Evolutionary conservation across 2,888 invertebrate genomes (phyloP), one percentile per base, ranked within the genome.

Genomic region (Eilema sororculum): DNA sequence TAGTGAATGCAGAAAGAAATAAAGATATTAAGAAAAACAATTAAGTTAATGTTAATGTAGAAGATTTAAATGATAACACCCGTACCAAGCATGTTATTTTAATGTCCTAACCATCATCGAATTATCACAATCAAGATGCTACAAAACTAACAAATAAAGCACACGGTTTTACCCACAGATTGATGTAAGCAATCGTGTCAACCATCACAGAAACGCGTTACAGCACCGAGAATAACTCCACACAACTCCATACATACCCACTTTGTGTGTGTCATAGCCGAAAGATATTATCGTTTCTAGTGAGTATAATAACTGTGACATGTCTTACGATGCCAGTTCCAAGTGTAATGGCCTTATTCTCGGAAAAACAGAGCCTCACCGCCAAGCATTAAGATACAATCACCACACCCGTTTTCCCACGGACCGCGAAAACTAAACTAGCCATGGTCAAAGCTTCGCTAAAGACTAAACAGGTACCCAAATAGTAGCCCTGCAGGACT

Each of bases 241-340:
- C 84, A 79, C 82, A 75, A 85, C 88, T 83, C 88, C 88, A 86
- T 84, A 79, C 82, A 75, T 78, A 84, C 84, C 80, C 86, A 87
- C 89, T 89, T 87, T 89, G 90, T 89, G 87, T 86, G 91, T 90
- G 91, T 91, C 92, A 93, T 89, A 90, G 86, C 86, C 89, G 86
- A 87, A 87, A 93, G 95, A 95, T 95, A 88, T 90, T 92, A 95
- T 95, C 94, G 82, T 89, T 92, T 92, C 92, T 91, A 91, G 91
- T 90, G 90, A 93, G 90, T 90, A 91, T 94, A 93, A 94, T 94
- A 95, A 94, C 94, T 94, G 95, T 95, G 94, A 94, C 94, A 93
- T 94, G 94, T 91, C 91, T 87, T 93, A 93, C 90, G 90, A 90
- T 86, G 90, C 90, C 90, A 89, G 90, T 89, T 90, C 91, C 89